Conservation (phyloP, 2,113 vertebrate genomes). For the Trichomycterus rosablanca region DNA sequence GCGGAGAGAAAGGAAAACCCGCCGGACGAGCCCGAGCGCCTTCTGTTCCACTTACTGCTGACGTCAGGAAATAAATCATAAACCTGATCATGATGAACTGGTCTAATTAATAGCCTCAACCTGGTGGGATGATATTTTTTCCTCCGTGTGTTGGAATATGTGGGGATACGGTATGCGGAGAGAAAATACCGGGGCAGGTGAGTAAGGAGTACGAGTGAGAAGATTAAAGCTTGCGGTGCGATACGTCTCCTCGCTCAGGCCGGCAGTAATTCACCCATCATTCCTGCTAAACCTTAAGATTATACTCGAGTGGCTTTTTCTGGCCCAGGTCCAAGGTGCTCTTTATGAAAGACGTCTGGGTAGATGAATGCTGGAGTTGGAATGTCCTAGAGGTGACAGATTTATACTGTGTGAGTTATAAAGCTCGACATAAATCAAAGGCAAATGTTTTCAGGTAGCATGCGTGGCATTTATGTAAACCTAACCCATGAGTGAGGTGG, state of each 20-base stretch:
- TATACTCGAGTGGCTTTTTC: slow-evolving; percentile 73
- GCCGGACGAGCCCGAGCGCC: slow-evolving; percentile 37
- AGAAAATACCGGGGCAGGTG: too few relatives aligned
- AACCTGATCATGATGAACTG: not conserved
- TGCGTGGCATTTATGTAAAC: slow-evolving; percentile 24
- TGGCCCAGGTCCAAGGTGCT: slow-evolving; percentile 82
- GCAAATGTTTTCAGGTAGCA: slow-evolving; percentile 68
- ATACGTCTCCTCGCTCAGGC: too few relatives aligned
- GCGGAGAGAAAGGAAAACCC: too few relatives aligned
- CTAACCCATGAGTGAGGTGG: too few relatives aligned
- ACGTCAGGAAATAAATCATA: slow-evolving; percentile 31
- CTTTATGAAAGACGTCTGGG: slow-evolving; percentile 77
- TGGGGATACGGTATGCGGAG: too few relatives aligned
- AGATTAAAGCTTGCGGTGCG: too few relatives aligned
- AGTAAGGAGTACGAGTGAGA: too few relatives aligned
- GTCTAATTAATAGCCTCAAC: slow-evolving; percentile 10
- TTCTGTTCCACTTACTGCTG: slow-evolving; percentile 40
- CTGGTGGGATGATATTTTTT: slow-evolving; percentile 25
- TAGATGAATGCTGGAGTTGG: slow-evolving; percentile 82
- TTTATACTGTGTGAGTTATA: slow-evolving; percentile 77
- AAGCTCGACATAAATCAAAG: slow-evolving; percentile 81
- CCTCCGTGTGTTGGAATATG: too few relatives aligned
- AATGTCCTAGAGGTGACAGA: slow-evolving; percentile 76
- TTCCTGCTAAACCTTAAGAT: too few relatives aligned
- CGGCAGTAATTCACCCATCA: too few relatives aligned